Conservation (phyloP, 2,888 invertebrate genomes). For the Phyllotreta cruciferae region DNA sequence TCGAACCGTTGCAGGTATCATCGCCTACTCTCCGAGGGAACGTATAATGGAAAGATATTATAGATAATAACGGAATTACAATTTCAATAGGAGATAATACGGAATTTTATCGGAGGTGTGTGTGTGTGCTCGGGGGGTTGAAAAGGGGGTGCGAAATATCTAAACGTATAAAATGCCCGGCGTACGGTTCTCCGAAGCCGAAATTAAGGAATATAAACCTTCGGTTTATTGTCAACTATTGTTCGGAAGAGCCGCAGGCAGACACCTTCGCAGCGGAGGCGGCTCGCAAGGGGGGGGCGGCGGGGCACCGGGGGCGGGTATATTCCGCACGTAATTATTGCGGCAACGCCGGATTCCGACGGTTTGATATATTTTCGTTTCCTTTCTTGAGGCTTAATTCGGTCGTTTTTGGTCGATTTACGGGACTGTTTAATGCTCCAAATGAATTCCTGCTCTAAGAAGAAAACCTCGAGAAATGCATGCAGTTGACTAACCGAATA, state of each 20-base stretch:
- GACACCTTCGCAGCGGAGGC: conserved; percentile 1
- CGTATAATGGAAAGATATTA: conserved; percentile 1
- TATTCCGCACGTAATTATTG: conserved; percentile 23
- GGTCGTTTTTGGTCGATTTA: conserved; percentile 14
- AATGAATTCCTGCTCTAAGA: not conserved
- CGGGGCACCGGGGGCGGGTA: no score
- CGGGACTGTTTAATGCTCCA: not conserved
- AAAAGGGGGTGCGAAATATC: conserved; percentile 25
- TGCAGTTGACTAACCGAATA: no score
- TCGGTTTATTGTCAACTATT: conserved; percentile 31
- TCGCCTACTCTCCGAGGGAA: not conserved
- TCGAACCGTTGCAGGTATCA: no score
- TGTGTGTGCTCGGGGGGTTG: not conserved
- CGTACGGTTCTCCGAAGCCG: conserved; percentile 9
- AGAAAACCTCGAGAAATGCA: not conserved
- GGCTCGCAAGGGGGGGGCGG: no score
- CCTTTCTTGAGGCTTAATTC: conserved; percentile 29
- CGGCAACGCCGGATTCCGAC: conserved; percentile 23
- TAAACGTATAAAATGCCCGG: conserved; percentile 17
- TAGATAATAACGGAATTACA: no score
- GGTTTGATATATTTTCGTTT: conserved; percentile 31
- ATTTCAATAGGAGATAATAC: not conserved
- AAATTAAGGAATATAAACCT: conserved; percentile 28
- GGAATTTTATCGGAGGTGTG: conserved; percentile 2
- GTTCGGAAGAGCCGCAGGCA: conserved; percentile 26